phyloP scores from a whole-genome alignment of 2,888 invertebrate species.

The Psylliodes chrysocephalus region DNA sequence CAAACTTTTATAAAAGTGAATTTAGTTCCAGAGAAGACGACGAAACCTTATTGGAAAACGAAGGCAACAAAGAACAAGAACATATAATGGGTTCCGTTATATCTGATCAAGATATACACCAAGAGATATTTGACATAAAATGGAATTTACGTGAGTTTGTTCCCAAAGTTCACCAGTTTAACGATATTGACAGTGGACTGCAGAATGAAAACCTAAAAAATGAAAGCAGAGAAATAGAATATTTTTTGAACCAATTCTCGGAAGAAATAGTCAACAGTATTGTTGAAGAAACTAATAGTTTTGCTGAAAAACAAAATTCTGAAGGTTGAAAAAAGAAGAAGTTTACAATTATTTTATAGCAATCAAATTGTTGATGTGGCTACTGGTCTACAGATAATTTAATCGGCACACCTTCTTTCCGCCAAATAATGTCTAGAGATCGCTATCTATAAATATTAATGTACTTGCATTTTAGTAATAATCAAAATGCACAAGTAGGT shows the following conservation, averaged over 20 bases:
- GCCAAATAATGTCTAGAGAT: constrained; percentile 10
- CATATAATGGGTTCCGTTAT: too few species aligned
- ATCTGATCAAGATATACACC: too few species aligned
- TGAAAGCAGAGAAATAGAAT: too few species aligned
- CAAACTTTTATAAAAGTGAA: too few species aligned
- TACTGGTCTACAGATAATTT: constrained; percentile 15
- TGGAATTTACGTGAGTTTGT: too few species aligned
- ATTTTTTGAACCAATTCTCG: not conserved
- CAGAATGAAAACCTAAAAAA: too few species aligned
- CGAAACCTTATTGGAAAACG: too few species aligned
- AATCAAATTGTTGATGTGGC: constrained; percentile 7
- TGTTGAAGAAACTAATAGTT: not conserved
- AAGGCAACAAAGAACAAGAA: too few species aligned
- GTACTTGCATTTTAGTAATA: constrained; percentile 23
- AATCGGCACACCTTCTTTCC: constrained; percentile 4
- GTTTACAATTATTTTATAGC: not conserved
- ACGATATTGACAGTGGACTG: too few species aligned
- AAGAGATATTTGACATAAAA: too few species aligned
- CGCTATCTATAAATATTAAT: constrained; percentile 20
- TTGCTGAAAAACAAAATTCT: not conserved
- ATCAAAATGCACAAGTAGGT: constrained; percentile 6
- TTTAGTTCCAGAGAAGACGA: too few species aligned
- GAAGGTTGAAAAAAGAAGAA: not conserved
- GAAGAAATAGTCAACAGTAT: not conserved
- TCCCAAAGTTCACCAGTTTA: too few species aligned